Evolutionary conservation across 2,888 invertebrate genomes (phyloP).

Genomic region (Macrostomum cliftonense): DNA sequence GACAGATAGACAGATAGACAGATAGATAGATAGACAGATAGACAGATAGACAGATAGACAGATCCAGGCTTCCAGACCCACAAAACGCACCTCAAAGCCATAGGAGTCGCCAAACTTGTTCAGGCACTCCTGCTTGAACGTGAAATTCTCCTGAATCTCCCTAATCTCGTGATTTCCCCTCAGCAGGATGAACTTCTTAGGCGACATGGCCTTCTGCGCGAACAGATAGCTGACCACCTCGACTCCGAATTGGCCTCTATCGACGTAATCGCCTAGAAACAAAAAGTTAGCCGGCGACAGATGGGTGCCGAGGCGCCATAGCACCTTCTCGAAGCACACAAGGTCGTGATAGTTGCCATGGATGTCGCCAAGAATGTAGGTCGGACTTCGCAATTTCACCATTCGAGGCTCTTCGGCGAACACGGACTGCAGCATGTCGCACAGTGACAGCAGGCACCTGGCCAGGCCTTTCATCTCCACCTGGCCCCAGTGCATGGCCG

Average conservation of each 20-base stretch:
- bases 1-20: no score
- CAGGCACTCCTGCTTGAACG: conserved; percentile 51
- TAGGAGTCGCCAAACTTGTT: conserved; percentile 49
- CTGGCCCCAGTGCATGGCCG: conserved; percentile 35
- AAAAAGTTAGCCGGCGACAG: conserved; percentile 49
- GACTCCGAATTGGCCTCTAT: conserved; percentile 50
- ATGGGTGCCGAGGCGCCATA: conserved; percentile 52
- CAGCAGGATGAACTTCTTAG: conserved; percentile 47
- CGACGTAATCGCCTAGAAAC: conserved; percentile 59
- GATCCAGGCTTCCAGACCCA: no score
- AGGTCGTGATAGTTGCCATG: conserved; percentile 56
- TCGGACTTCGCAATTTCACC: conserved; percentile 43
- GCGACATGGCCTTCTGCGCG: conserved; percentile 51
- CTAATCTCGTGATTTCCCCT: conserved; percentile 60
- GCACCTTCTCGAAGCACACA: conserved; percentile 48
- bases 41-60: no score
- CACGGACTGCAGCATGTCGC: conserved; percentile 45
- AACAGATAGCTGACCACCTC: conserved; percentile 53
- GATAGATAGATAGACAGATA: no score
- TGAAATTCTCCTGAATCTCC: conserved; percentile 53
- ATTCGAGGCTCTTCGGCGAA: conserved; percentile 43
- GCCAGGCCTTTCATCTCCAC: conserved; percentile 39
- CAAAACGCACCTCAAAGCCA: conserved; percentile 38
- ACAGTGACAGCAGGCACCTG: conserved; percentile 42
- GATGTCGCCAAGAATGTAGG: conserved; percentile 49